phyloP scores from a whole-genome alignment of 2,797 vertebrate species.

The Muraenolepis orangiensis region DNA sequence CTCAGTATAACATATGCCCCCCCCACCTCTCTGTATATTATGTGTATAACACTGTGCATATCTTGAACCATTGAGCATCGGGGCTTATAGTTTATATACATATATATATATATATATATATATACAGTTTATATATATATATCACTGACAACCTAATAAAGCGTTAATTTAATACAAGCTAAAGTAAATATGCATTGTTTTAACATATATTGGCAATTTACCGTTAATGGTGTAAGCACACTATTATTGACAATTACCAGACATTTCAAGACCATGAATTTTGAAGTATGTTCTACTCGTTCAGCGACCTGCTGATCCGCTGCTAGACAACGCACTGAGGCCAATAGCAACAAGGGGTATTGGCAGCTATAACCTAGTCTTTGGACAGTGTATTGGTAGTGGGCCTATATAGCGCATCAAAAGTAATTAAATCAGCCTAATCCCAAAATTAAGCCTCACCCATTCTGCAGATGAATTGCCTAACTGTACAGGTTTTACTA shows the following conservation, averaged over 20 bases:
- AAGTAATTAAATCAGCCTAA: constrained; percentile 44
- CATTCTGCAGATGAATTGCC: constrained; percentile 57
- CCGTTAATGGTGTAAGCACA: constrained; percentile 49
- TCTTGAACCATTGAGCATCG: constrained; percentile 41
- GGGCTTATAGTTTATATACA: constrained; percentile 50
- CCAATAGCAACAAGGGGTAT: constrained; percentile 64
- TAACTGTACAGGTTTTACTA: constrained; percentile 70
- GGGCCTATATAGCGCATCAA: constrained; percentile 44
- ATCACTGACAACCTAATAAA: constrained; percentile 58
- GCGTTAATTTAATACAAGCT: constrained; percentile 51
- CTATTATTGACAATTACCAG: constrained; percentile 57
- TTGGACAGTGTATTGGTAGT: constrained; percentile 39
- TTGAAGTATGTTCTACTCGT: constrained; percentile 71
- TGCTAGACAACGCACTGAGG: constrained; percentile 80
- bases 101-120: constrained; percentile 56
- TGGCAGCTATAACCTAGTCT: constrained; percentile 70
- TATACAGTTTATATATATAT: constrained; percentile 51
- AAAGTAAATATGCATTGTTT: constrained; percentile 50
- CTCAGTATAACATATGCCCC: constrained; percentile 20
- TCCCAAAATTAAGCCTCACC: constrained; percentile 58
- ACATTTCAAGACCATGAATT: constrained; percentile 63
- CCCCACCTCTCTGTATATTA: constrained; percentile 24
- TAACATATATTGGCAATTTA: constrained; percentile 52
- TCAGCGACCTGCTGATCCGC: constrained; percentile 76
- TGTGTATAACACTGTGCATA: constrained; percentile 50